Evolutionary conservation across 2,888 invertebrate species (phyloP).

Genomic region (Torymus auratus): DNA sequence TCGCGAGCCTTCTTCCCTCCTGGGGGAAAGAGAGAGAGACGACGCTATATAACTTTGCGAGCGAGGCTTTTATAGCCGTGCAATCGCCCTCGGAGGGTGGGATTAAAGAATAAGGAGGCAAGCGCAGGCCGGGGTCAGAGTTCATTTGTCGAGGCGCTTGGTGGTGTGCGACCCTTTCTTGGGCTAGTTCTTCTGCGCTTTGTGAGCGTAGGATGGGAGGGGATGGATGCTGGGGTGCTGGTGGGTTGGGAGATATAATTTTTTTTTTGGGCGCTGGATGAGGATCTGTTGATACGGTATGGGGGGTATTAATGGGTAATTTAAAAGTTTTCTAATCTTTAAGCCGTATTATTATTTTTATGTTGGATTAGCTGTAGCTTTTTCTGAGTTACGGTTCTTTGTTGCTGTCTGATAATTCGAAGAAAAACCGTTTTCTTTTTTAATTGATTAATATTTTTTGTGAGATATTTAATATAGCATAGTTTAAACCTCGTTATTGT

Average conservation of each 20-base stretch:
- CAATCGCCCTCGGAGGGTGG: slow-evolving; percentile 60
- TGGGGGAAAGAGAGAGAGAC: slow-evolving; percentile 36
- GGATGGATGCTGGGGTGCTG: too few species aligned
- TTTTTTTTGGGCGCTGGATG: neutral
- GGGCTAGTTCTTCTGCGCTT: too few species aligned
- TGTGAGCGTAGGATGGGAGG: too few species aligned
- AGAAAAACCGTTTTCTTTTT: too few species aligned
- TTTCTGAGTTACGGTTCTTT: too few species aligned
- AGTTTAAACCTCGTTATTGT: too few species aligned
- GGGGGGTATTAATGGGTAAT: too few species aligned
- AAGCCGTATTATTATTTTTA: neutral
- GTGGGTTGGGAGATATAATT: neutral
- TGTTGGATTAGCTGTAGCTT: too few species aligned
- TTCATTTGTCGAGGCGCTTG: slow-evolving; percentile 70
- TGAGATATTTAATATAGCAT: too few species aligned
- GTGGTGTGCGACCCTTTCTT: slow-evolving; percentile 36
- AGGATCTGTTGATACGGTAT: too few species aligned
- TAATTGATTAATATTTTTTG: too few species aligned
- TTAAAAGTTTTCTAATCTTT: neutral
- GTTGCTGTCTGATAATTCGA: too few species aligned
- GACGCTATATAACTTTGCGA: slow-evolving; percentile 55
- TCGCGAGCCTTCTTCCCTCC: slow-evolving; percentile 63
- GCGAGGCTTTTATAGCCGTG: slow-evolving; percentile 65
- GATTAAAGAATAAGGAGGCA: slow-evolving; percentile 75
- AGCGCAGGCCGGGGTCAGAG: slow-evolving; percentile 62